Base-by-base conservation (phyloP, 2,113 vertebrate species). In the Anguilla japonica region DNA sequence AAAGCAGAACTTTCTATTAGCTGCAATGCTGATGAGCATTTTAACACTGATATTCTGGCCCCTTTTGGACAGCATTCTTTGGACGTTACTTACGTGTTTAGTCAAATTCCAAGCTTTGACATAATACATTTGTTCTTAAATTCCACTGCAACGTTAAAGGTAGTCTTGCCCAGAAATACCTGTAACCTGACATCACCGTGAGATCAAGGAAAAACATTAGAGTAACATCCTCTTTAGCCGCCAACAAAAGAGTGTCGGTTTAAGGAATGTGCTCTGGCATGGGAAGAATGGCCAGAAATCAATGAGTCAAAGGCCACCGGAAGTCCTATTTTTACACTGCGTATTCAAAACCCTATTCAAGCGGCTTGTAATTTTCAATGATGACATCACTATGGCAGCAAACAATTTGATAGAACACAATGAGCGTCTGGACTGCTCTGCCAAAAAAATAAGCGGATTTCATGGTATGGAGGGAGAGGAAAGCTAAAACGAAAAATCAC, bases 181-280 rank as follows among this genome's bases (percentile, higher is more conserved):
- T 29, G 46, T 79, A 80, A 86, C 60, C 87, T 91, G 91, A 91
- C 93, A 93, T 93, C 91, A 87, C 57, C 81, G 41, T 94, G 93
- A 95, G 91, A 91, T 94, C 92, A 93, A 91, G 87, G 91, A 88
- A 88, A 85, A 87, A 90, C 87, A 92, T 83, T 88, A 85, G 87
- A 89, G 90, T 87, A 91, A 94, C 92, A 91, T 57, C 29, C 88
- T 92, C 86, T 92, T 90, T 88, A 90, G 85, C 84, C 84, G 86
- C 82, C 85, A 89, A 88, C 89, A 82, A 71, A 87, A 82, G 46
- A 79, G 87, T 82, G 75, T 50, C 87, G 60, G 87, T 84, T 50
- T 15, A 91, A 89, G 91, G 90, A 93, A 94, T 90, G 86, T 86
- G 89, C 90, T 86, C 91, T 91, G 91, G 83, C 87, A 89, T 87